phyloP scores from a whole-genome alignment of 1,140 invertebrate species.

The Panagrolaimus sp. region DNA sequence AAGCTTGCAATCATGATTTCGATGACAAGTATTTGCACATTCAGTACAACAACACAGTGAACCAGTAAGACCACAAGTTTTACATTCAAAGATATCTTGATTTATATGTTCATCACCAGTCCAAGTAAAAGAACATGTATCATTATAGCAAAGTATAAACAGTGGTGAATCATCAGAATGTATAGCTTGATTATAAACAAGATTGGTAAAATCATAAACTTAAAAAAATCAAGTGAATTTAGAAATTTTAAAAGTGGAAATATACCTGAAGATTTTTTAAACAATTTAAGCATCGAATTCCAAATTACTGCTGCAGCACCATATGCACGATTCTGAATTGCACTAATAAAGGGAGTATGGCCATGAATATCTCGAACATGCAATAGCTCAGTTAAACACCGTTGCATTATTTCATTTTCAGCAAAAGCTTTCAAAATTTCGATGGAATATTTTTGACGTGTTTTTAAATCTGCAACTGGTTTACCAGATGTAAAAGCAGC shows the following conservation, averaged over 20 bases:
- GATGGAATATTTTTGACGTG: conserved; percentile 76
- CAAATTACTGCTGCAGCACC: conserved; percentile 80
- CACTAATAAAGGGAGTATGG: conserved; percentile 89
- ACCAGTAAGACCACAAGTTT: conserved; percentile 92
- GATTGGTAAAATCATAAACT: background rate
- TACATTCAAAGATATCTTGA: conserved; percentile 98
- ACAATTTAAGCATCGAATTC: conserved; percentile 61
- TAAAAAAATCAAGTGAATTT: background rate
- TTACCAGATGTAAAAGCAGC: conserved; percentile 39
- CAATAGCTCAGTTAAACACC: conserved; percentile 69
- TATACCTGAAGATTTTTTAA: no score
- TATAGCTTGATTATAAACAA: conserved; percentile 62
- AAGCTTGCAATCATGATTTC: conserved; percentile 90
- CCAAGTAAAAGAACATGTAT: conserved; percentile 99
- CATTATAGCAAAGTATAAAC: conserved; percentile 93
- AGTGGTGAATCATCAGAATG: conserved; percentile 78
- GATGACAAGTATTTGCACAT: conserved; percentile 80
- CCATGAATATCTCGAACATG: conserved; percentile 75
- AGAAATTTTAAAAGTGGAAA: no score
- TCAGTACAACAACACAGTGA: conserved; percentile 98
- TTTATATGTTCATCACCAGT: conserved; percentile 92
- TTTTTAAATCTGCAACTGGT: conserved; percentile 66
- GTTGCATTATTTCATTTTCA: conserved; percentile 73
- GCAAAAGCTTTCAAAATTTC: conserved; percentile 76
- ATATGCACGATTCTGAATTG: conserved; percentile 78